These are phyloP conservation scores for Drosophila seclusa DNA, from an alignment of 2,888 invertebrate genomes.

Conservation along the genomic window DNA sequence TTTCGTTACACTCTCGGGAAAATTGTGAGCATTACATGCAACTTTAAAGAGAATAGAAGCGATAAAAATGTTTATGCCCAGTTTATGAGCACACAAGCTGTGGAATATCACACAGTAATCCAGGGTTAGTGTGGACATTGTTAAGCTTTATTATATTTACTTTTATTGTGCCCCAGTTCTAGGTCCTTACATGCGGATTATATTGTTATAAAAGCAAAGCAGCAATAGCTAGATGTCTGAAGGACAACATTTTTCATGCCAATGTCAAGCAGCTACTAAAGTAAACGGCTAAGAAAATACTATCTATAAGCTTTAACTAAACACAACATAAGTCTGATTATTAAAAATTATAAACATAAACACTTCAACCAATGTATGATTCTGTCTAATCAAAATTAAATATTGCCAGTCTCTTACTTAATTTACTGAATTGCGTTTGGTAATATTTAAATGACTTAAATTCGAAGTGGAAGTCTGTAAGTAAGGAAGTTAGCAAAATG, in stretches of 20 bases:
- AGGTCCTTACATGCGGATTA: constrained; percentile 37
- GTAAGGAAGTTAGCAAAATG: neutral
- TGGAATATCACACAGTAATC: constrained; percentile 66
- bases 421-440: neutral
- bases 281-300: neutral
- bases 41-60: constrained; percentile 11
- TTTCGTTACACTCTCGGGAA: neutral
- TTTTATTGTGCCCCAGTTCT: constrained; percentile 61
- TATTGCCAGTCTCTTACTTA: neutral
- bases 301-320: neutral
- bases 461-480: neutral
- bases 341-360: neutral
- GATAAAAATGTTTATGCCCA: constrained; percentile 69
- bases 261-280: neutral
- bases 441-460: neutral
- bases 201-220: constrained; percentile 20
- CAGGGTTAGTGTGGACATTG: constrained; percentile 30
- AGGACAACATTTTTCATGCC: neutral
- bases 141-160: constrained; percentile 48
- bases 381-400: neutral
- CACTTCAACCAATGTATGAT: neutral
- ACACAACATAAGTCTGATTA: neutral
- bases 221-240: constrained; percentile 20
- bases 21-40: neutral
- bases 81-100: constrained; percentile 72